Evolutionary conservation across 2,113 vertebrate genomes (phyloP).

Genomic region (Eptesicus fuscus): DNA sequence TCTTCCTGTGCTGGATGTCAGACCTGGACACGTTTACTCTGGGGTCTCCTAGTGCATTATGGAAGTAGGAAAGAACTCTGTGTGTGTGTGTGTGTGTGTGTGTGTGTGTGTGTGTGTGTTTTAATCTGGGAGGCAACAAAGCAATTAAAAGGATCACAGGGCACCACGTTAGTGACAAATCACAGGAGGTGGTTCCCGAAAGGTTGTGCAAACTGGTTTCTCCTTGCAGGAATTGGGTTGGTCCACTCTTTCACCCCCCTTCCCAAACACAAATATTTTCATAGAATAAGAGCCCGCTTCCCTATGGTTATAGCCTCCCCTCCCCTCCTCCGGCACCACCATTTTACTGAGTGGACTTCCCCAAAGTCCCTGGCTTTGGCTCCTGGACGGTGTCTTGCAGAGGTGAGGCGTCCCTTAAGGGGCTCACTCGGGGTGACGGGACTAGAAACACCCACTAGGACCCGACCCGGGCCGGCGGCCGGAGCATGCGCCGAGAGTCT

Average conservation of each 20-base stretch:
- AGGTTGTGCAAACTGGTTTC: conserved; percentile 66
- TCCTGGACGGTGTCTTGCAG: not conserved
- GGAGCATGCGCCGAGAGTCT: conserved; percentile 78
- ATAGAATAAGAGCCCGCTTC: conserved; percentile 72
- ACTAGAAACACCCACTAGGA: conserved; percentile 72
- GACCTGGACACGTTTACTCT: not conserved
- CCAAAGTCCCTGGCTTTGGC: not conserved
- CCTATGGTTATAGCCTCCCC: conserved; percentile 35
- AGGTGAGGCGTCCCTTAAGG: conserved; percentile 51
- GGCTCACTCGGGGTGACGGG: conserved; percentile 22
- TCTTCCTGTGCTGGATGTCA: not conserved
- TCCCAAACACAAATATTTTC: conserved; percentile 75
- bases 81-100: no score
- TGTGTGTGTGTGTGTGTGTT: not conserved
- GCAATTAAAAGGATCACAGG: conserved; percentile 49
- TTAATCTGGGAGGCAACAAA: conserved; percentile 15
- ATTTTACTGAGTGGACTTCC: not conserved
- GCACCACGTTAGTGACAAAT: conserved; percentile 54
- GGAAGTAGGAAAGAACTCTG: not conserved
- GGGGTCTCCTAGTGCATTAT: not conserved
- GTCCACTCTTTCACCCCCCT: conserved; percentile 58
- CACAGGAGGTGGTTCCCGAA: conserved; percentile 60
- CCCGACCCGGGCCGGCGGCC: conserved; percentile 29
- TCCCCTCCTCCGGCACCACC: conserved; percentile 29
- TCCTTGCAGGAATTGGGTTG: conserved; percentile 63